Evolutionary conservation across 2,113 vertebrate genomes (phyloP).

Genomic region (Corapipo altera): DNA sequence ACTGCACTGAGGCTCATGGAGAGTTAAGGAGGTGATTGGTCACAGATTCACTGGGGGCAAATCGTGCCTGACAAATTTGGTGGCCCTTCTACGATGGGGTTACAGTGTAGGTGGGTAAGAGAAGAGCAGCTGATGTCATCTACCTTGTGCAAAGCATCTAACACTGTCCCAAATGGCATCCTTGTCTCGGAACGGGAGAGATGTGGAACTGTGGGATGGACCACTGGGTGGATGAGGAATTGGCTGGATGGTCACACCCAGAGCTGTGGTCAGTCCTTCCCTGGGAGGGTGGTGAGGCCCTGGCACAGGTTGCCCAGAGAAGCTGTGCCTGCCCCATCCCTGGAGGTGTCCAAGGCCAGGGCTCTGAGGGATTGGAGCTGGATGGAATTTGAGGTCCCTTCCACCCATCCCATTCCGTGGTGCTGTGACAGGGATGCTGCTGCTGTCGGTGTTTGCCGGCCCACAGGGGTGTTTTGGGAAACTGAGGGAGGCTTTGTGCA

Average conservation of each 20-base stretch:
- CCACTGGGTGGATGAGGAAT: neutral
- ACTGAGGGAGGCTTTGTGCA: neutral
- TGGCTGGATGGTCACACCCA: neutral
- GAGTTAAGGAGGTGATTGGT: neutral
- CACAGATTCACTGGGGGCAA: neutral
- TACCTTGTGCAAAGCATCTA: neutral
- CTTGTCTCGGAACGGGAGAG: neutral
- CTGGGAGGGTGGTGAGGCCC: neutral
- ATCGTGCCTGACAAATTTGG: neutral
- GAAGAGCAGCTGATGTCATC: neutral
- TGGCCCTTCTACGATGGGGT: neutral
- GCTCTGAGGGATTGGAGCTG: neutral
- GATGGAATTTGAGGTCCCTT: neutral
- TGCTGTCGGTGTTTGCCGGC: rapidly evolving
- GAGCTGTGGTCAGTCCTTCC: neutral
- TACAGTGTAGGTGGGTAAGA: neutral
- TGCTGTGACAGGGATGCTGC: neutral
- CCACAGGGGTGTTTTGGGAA: rapidly evolving
- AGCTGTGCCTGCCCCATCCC: neutral
- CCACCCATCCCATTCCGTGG: neutral
- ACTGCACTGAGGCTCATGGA: neutral
- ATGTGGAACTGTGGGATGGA: neutral
- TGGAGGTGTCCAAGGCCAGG: neutral
- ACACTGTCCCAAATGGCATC: neutral
- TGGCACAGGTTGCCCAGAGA: neutral